Conservation (phyloP, 2,888 invertebrate species). For the Lingula anatina region DNA sequence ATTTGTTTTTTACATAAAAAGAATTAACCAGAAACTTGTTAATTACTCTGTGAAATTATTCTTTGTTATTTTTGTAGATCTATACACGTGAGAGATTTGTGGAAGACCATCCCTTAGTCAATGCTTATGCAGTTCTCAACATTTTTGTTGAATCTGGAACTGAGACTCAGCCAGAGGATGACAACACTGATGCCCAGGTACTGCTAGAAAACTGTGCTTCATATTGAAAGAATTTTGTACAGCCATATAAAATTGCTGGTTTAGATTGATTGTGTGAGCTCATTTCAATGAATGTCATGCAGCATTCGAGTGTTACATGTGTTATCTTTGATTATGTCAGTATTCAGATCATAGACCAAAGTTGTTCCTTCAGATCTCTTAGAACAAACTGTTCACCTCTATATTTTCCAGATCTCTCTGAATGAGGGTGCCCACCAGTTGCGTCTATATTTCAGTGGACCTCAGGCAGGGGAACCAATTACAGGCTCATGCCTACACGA, state of each 20-base stretch:
- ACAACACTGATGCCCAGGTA: constrained; percentile 40
- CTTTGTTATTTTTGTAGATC: constrained; percentile 29
- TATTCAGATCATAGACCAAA: too few species aligned
- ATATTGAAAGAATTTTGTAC: too few species aligned
- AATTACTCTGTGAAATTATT: too few species aligned
- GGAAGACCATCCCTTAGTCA: constrained; percentile 39
- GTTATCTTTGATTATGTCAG: too few species aligned
- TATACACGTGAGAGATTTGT: constrained; percentile 46
- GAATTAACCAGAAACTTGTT: too few species aligned
- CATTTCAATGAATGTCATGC: too few species aligned
- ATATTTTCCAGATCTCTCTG: constrained; percentile 33
- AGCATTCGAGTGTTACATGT: too few species aligned
- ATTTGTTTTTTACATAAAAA: too few species aligned
- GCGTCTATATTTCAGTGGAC: constrained; percentile 37
- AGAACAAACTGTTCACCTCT: too few species aligned
- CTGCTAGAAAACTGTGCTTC: not conserved
- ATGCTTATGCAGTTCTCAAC: constrained; percentile 43
- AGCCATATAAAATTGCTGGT: too few species aligned
- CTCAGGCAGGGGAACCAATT: constrained; percentile 43
- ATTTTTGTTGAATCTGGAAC: constrained; percentile 47
- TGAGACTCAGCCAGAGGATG: constrained; percentile 38
- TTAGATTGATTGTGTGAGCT: too few species aligned
- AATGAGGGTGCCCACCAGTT: constrained; percentile 49
- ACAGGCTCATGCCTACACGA: constrained; percentile 31
- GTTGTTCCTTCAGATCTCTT: too few species aligned